Conservation (phyloP, 2,888 invertebrate genomes). For the Drosophila anomalata region DNA sequence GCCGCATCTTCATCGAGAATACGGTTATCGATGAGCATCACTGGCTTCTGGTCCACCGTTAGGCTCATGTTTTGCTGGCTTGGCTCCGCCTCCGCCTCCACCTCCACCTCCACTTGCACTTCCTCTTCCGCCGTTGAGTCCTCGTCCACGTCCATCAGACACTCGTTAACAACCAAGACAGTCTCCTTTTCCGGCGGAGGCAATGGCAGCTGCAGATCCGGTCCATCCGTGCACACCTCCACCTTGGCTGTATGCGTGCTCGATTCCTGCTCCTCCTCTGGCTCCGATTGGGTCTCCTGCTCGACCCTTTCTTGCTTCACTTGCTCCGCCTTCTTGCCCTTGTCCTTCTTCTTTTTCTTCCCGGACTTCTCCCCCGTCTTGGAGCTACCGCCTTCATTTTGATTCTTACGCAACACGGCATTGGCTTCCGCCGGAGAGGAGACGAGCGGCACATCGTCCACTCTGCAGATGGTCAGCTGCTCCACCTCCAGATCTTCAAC, state of each 20-base stretch:
- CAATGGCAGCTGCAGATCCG: conserved; percentile 6
- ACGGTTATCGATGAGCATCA: neutral
- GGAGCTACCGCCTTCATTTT: neutral
- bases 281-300: neutral
- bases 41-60: neutral
- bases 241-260: neutral
- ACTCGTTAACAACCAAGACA: conserved; percentile 55
- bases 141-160: conserved; percentile 28
- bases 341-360: neutral
- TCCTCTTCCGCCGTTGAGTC: neutral
- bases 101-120: neutral
- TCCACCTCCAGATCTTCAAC: conserved; percentile 4
- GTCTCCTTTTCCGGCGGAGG: conserved; percentile 35
- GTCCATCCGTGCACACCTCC: neutral
- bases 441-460: conserved; percentile 5
- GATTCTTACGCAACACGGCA: neutral
- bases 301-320: neutral
- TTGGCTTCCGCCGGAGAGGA: neutral
- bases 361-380: neutral
- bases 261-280: neutral
- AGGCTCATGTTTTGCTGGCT: neutral
- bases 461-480: conserved; percentile 45
- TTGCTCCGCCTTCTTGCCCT: conserved; percentile 6
- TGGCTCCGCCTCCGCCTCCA: neutral
- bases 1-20: neutral